These are phyloP conservation scores for Abrostola tripartita DNA, from an alignment of 2,888 invertebrate species.

Conservation along the genomic window DNA sequence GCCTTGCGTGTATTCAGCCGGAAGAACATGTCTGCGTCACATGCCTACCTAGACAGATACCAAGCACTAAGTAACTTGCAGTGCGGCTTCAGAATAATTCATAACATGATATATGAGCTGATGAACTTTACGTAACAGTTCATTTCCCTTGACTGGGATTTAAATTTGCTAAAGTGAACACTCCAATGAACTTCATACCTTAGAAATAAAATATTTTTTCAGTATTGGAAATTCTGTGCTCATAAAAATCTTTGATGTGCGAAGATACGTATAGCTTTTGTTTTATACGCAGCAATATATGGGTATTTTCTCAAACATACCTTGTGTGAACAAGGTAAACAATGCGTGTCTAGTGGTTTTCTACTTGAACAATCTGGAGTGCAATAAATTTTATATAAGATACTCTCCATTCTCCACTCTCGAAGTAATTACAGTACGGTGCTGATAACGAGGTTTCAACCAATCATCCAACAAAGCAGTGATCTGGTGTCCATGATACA, in stretches of 20 bases:
- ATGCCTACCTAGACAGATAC: background rate
- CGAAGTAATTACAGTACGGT: background rate
- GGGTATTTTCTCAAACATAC: background rate
- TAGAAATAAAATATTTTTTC: conserved; percentile 8
- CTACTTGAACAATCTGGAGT: conserved; percentile 17
- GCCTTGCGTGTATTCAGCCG: background rate
- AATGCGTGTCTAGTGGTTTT: conserved; percentile 5
- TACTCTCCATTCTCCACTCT: background rate
- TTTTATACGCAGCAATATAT: background rate
- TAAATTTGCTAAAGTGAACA: conserved; percentile 20
- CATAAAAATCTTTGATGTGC: conserved; percentile 24
- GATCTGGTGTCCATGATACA: too few relatives aligned
- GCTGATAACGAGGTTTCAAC: background rate
- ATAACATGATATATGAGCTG: background rate
- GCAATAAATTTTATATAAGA: background rate
- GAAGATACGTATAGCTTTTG: background rate
- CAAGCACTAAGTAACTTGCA: background rate
- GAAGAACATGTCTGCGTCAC: background rate
- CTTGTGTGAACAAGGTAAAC: background rate
- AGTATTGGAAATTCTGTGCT: conserved; percentile 15
- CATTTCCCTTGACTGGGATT: conserved; percentile 14
- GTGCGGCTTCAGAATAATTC: background rate
- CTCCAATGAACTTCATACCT: conserved; percentile 14
- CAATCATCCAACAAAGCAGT: too few relatives aligned
- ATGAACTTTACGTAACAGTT: background rate